These are phyloP conservation scores for Carassius auratus DNA, from an alignment of 2,113 vertebrate genomes.

Conservation along the genomic window DNA sequence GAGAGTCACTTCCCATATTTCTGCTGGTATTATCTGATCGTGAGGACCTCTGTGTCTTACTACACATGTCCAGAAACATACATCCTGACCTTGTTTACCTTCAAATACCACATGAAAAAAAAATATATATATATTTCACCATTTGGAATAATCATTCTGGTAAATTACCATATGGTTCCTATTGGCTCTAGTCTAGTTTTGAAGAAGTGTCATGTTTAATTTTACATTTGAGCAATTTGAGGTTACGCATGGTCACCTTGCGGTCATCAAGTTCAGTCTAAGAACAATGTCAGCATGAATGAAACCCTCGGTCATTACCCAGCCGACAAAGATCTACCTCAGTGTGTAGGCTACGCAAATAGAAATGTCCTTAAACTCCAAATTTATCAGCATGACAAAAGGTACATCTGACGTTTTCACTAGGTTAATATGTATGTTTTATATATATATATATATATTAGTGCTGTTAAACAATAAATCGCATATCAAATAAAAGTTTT, in stretches of 20 bases:
- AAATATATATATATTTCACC: too few relatives aligned
- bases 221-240: neutral
- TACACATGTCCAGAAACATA: neutral
- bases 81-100: constrained; percentile 2
- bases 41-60: neutral
- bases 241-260: neutral
- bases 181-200: neutral
- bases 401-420: neutral
- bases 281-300: neutral
- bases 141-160: too few relatives aligned
- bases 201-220: neutral
- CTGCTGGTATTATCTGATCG: neutral
- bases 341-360: constrained; percentile 10
- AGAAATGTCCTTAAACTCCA: neutral
- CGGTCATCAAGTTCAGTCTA: neutral
- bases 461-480: too few relatives aligned
- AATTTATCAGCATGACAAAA: neutral
- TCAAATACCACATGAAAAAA: neutral
- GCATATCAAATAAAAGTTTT: too few relatives aligned
- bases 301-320: neutral
- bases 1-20: neutral
- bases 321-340: neutral
- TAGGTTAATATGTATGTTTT: neutral
- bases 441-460: too few relatives aligned
- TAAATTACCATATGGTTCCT: neutral